These are phyloP conservation scores for Sebastes umbrosus DNA, from an alignment of 2,797 vertebrate genomes.

Conservation along the genomic window DNA sequence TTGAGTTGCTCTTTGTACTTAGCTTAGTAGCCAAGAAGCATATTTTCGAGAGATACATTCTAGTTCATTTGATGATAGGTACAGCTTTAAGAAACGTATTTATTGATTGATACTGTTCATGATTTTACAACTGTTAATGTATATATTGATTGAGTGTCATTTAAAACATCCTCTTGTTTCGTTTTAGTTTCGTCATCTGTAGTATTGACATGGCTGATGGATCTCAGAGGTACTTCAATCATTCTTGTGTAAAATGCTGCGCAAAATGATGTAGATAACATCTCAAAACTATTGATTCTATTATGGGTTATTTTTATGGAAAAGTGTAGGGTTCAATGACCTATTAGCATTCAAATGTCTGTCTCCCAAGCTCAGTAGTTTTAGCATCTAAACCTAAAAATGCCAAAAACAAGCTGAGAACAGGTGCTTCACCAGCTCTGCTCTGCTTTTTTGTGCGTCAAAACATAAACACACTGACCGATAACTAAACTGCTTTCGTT, in stretches of 20 bases:
- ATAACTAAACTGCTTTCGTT: not conserved
- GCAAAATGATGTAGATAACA: not conserved
- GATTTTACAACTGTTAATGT: no score
- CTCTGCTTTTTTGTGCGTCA: not conserved
- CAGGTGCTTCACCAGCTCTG: not conserved
- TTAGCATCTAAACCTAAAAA: not conserved
- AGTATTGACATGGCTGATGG: no score
- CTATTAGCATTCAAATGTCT: not conserved
- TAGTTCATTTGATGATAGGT: no score
- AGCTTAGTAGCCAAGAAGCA: no score
- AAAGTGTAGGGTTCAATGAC: not conserved
- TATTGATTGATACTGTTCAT: no score
- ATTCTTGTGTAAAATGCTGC: not conserved
- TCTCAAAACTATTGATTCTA: not conserved
- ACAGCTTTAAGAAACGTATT: no score
- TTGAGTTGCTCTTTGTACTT: no score
- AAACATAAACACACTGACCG: not conserved
- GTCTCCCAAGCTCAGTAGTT: not conserved
- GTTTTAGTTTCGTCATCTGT: no score
- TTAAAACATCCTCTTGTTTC: no score
- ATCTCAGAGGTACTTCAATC: no score
- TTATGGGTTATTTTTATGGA: not conserved
- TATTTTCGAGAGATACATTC: no score
- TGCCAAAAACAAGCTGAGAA: not conserved
- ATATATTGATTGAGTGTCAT: no score